phyloP scores from a whole-genome alignment of 2,888 invertebrate genomes.

The Furcula furcula region DNA sequence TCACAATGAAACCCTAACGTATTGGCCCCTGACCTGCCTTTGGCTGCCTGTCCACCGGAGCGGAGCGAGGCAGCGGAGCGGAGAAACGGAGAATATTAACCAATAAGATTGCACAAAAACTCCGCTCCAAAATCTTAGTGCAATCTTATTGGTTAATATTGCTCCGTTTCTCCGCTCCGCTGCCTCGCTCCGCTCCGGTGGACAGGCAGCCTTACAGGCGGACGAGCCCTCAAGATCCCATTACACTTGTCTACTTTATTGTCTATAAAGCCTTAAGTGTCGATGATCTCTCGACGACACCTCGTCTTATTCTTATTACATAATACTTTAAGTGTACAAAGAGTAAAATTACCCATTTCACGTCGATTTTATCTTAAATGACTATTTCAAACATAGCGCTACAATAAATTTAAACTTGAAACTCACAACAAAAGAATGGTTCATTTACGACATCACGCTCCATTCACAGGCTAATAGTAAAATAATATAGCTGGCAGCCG shows the following conservation, averaged over 20 bases:
- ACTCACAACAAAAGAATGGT: constrained; percentile 54
- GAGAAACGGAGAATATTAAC: no score
- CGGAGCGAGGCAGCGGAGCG: no score
- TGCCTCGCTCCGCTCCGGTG: no score
- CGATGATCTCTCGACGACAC: constrained; percentile 48
- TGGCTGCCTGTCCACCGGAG: no score
- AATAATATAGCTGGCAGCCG: constrained; percentile 59
- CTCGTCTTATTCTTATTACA: constrained; percentile 40
- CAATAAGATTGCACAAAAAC: no score
- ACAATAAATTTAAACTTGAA: constrained; percentile 57
- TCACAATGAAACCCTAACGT: constrained; percentile 38
- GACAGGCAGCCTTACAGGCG: constrained; percentile 49
- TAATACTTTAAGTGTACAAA: constrained; percentile 33
- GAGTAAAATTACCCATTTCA: constrained; percentile 40
- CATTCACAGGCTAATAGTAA: constrained; percentile 60
- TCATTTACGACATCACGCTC: constrained; percentile 63
- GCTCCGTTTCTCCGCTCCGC: no score
- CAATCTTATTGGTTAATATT: no score
- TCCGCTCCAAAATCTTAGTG: no score
- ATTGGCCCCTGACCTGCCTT: constrained; percentile 54
- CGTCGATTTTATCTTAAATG: constrained; percentile 38
- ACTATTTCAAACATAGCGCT: constrained; percentile 43
- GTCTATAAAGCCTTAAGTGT: constrained; percentile 71
- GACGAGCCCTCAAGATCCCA: constrained; percentile 55
- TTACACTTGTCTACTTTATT: constrained; percentile 67